phyloP scores from a whole-genome alignment of 2,797 vertebrate species.

The Lerista edwardsae region DNA sequence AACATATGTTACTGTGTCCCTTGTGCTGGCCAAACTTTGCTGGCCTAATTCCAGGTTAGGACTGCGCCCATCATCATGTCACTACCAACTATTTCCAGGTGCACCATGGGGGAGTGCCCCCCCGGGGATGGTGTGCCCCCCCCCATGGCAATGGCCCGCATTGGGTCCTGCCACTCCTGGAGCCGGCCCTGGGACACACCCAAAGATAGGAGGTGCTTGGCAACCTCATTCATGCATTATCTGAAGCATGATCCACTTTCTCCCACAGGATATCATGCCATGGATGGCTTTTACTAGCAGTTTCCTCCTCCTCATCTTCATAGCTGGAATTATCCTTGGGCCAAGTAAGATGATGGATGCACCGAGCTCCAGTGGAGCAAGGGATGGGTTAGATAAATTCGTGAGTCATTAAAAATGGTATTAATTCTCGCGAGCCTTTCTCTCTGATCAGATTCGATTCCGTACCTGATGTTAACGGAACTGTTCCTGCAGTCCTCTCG shows the following conservation, averaged over 20 bases:
- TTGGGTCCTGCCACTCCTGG: too few species aligned
- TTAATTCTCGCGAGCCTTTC: background rate
- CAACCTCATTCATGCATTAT: background rate
- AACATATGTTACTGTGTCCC: too few species aligned
- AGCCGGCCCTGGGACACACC: too few species aligned
- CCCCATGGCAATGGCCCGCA: background rate
- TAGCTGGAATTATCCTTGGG: constrained; percentile 59
- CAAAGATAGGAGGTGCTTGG: background rate
- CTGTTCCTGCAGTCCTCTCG: constrained; percentile 86
- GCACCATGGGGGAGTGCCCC: too few species aligned
- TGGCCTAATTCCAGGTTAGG: too few species aligned
- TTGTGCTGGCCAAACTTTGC: too few species aligned
- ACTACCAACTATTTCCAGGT: too few species aligned
- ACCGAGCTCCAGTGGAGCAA: background rate
- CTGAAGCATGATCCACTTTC: background rate
- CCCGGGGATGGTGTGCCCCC: too few species aligned
- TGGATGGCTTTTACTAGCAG: constrained; percentile 81
- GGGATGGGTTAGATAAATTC: background rate
- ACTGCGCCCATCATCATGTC: too few species aligned
- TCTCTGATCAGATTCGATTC: constrained; percentile 77
- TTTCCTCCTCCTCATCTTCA: too few species aligned
- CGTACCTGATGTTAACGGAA: constrained; percentile 84
- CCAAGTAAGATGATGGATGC: constrained; percentile 75
- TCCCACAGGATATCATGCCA: constrained; percentile 32
- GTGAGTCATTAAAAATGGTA: background rate